Evolutionary conservation across 2,113 vertebrate species (phyloP).

Genomic region (Paramisgurnus dabryanus): DNA sequence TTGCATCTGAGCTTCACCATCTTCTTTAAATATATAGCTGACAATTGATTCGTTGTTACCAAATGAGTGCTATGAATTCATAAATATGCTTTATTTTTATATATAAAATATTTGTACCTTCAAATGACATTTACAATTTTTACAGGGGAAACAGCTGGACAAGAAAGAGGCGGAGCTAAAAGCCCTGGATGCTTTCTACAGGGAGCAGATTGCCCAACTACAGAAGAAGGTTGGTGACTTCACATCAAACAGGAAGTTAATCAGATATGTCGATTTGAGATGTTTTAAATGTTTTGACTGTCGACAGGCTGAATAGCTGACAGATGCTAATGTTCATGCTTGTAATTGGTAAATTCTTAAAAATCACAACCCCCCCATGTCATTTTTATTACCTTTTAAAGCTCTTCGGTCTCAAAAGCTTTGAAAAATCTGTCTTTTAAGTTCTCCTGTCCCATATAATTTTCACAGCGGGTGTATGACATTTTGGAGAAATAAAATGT

Average conservation of each 20-base stretch:
- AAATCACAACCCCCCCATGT: background rate
- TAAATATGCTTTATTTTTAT: too few species aligned
- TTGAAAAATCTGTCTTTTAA: slow-evolving; percentile 30
- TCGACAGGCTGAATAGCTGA: background rate
- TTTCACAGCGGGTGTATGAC: slow-evolving; percentile 41
- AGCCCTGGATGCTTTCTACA: slow-evolving; percentile 79
- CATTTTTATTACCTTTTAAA: background rate
- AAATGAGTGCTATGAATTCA: too few species aligned
- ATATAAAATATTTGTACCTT: background rate
- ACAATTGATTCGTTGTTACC: too few species aligned
- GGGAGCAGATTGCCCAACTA: slow-evolving; percentile 84
- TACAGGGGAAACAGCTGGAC: slow-evolving; percentile 81
- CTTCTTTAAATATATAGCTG: too few species aligned
- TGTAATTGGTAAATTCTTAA: slow-evolving; percentile 8
- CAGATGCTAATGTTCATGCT: background rate
- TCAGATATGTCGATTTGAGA: too few species aligned
- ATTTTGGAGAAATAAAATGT: slow-evolving; percentile 49
- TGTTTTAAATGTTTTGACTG: background rate
- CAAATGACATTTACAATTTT: slow-evolving; percentile 25
- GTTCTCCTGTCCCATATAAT: slow-evolving; percentile 5
- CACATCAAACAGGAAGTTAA: too few species aligned
- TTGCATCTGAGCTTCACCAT: too few species aligned
- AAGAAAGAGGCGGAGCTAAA: slow-evolving; percentile 82
- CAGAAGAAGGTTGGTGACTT: slow-evolving; percentile 82
- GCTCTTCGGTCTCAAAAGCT: background rate